phyloP scores from a whole-genome alignment of 2,113 vertebrate species.

The Aleadryas rufinucha region DNA sequence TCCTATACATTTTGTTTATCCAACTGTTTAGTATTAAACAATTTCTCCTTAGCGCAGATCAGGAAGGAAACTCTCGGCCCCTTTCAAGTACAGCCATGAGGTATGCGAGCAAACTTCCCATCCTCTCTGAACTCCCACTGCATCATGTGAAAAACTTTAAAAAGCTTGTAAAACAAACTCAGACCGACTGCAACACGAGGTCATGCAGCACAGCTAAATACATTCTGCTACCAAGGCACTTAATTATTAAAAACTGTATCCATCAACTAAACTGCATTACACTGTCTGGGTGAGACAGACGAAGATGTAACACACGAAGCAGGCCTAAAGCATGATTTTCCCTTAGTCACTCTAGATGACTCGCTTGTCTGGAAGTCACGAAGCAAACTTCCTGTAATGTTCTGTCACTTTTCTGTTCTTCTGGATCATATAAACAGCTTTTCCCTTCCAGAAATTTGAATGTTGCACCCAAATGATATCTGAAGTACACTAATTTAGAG shows the following conservation, averaged over 20 bases:
- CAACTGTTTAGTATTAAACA: background rate
- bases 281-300: background rate
- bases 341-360: slow-evolving; percentile 37
- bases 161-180: background rate
- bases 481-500: background rate
- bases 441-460: background rate
- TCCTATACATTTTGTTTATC: background rate
- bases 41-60: background rate
- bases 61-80: background rate
- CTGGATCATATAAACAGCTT: background rate
- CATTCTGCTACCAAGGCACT: background rate
- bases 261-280: background rate
- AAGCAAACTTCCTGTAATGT: slow-evolving; percentile 9
- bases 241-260: background rate
- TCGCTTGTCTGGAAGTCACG: background rate
- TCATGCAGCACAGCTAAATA: background rate
- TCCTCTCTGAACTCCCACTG: background rate
- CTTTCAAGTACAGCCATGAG: no score
- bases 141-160: background rate
- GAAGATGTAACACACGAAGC: background rate
- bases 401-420: background rate
- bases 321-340: background rate
- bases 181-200: background rate
- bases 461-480: background rate
- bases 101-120: background rate